phyloP scores from a whole-genome alignment of 2,888 invertebrate species.

The Epistrophe eligans region DNA sequence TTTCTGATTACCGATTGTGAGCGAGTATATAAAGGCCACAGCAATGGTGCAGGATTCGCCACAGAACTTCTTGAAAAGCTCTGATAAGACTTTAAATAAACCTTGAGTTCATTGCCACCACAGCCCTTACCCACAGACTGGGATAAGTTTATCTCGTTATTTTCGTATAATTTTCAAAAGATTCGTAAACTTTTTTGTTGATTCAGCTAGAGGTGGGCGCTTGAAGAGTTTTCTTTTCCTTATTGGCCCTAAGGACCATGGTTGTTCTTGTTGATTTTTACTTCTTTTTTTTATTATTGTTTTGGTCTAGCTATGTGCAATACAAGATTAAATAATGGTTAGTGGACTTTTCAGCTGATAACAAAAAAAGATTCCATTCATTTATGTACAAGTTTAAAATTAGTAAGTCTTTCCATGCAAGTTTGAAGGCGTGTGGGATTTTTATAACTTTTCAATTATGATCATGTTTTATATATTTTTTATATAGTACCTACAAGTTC shows the following conservation, averaged over 20 bases:
- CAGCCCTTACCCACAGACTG: conserved; percentile 46
- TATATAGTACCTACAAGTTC: no score
- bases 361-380: not conserved
- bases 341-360: not conserved
- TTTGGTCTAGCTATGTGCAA: not conserved
- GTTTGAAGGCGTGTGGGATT: no score
- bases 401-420: no score
- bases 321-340: not conserved
- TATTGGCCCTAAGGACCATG: conserved; percentile 55
- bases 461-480: no score
- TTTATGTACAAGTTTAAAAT: no score
- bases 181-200: conserved; percentile 58
- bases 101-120: conserved; percentile 48
- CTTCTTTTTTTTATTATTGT: conserved; percentile 22
- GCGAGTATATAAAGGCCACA: conserved; percentile 44
- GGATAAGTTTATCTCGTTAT: conserved; percentile 73
- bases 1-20: conserved; percentile 70
- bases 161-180: conserved; percentile 75
- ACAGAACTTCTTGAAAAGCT: conserved; percentile 70
- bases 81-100: conserved; percentile 74
- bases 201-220: conserved; percentile 38
- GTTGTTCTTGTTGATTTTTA: conserved; percentile 48
- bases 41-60: conserved; percentile 54
- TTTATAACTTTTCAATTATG: no score
- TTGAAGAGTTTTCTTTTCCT: conserved; percentile 47